Base-by-base conservation (phyloP, 2,888 invertebrate genomes). In the Caenorhabditis zanzibari region DNA sequence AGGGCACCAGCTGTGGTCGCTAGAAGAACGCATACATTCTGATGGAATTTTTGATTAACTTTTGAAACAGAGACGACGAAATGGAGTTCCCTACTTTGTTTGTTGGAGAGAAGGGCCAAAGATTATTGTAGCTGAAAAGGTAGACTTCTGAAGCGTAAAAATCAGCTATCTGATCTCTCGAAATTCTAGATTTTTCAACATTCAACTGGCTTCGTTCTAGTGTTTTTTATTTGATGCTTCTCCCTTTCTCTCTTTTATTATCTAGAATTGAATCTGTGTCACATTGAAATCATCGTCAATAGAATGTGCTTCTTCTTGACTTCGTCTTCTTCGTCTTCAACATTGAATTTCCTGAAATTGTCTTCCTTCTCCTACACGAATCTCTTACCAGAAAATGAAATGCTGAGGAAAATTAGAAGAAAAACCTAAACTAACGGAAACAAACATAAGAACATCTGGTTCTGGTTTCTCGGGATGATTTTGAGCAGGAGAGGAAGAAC, bases 391-490 rank as follows among this genome's bases (percentile, higher is more conserved):
- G n/a, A 68, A 68, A 54, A 54, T 12, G 2, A 14, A 26, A 38
- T 49, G 41, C 26, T 24, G 7, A 44, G 47, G 28, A 35, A 44
- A 61, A 44, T 49, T 28, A 44, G 22, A 56, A 24, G 19, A 41
- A 64, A 64, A 79, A 71, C 61, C 52, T 28, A 59, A 58, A 64
- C 58, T 12, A 69, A 56, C 44, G 49, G 58, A 68, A 44, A 76
- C 74, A 44, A 63, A 68, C 64, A 66, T 41, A 63, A 52, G 71
- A 63, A 79, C 79, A 79, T 79, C 71, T 79, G 79, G 79, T 79
- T 79, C 79, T 79, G 79, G 79, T 79, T 79, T 71, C 63, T 61
- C 47, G 61, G 64, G 75, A 75, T 66, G 75, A 75, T 75, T 74
- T 75, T 58, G 66, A 66, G 74, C 44, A 44, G 16, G 26, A 19